A percentile compares a stretch with the other conserved stretches of the same genome.
These are phyloP conservation scores for rabbit (Oryctolagus cuniculus) DNA, from an alignment of 2,113 vertebrate species.

Conservation along the genomic window mOryCun1.1 NC_091437.1:62479501-62480000, in stretches of 20 bases:
- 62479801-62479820: neutral
- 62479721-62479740: neutral
- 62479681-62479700: neutral
- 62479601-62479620: neutral
- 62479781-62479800: neutral
- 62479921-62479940: too few relatives aligned
- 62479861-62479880: too few relatives aligned
- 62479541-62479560: neutral
- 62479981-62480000: too few relatives aligned
- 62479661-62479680: neutral
- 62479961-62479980: too few relatives aligned
- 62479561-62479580: neutral
- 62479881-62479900: too few relatives aligned
- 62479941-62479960: too few relatives aligned
- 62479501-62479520: neutral
- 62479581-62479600: neutral
- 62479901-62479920: too few relatives aligned
- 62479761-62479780: neutral
- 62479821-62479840: too few relatives aligned
- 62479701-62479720: conserved; percentile 15
- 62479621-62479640: neutral
- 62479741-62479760: neutral
- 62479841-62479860: too few relatives aligned
- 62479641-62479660: neutral
- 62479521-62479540: conserved; percentile 7